Evolutionary conservation across 2,113 vertebrate genomes (phyloP).

Genomic region (Cavia aperea): DNA sequence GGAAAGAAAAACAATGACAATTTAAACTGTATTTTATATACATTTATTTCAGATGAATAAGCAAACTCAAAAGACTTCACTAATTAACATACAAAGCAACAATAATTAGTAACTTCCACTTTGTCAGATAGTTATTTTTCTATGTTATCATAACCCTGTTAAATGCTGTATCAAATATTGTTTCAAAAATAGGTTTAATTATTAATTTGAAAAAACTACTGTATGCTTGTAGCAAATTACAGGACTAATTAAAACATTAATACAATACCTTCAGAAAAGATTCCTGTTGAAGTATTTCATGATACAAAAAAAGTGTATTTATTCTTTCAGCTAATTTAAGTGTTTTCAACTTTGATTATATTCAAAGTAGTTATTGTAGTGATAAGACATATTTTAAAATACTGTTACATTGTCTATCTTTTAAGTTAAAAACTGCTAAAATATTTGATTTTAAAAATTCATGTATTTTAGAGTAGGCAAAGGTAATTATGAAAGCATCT

Average conservation of each 20-base stretch:
- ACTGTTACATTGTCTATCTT: background rate
- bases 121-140: background rate
- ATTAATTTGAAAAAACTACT: background rate
- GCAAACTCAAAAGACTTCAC: background rate
- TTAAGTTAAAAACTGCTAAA: background rate
- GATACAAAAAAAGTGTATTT: background rate
- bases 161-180: background rate
- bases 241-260: constrained; percentile 5
- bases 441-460: background rate
- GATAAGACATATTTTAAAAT: background rate
- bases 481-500: background rate
- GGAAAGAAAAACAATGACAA: background rate
- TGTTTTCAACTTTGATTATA: background rate
- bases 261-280: background rate
- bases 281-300: background rate
- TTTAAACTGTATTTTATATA: background rate
- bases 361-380: background rate
- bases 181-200: background rate
- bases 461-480: background rate
- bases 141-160: background rate
- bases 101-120: background rate
- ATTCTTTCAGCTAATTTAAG: constrained; percentile 3
- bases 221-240: background rate
- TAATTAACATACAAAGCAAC: background rate
- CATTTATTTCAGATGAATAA: background rate